Evolutionary conservation across 2,113 vertebrate species (phyloP).

Genomic region (Marmota monax): DNA sequence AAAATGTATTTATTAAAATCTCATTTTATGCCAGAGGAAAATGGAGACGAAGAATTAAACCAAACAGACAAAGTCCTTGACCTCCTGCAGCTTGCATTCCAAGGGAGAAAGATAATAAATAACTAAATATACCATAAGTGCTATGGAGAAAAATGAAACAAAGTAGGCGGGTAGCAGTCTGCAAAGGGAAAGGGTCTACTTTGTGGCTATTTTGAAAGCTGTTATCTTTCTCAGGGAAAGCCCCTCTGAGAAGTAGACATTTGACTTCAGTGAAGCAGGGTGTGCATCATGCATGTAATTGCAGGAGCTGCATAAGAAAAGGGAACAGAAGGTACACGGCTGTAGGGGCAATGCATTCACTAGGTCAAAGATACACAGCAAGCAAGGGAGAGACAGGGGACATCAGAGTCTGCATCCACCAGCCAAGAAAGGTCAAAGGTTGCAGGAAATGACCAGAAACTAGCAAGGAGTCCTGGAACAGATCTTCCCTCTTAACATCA

Average conservation of each 20-base stretch:
- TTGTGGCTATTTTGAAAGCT: not conserved
- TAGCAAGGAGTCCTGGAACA: not conserved
- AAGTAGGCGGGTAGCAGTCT: not conserved
- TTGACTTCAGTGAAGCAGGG: not conserved
- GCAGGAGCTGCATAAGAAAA: not conserved
- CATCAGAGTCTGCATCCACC: not conserved
- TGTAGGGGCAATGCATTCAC: not conserved
- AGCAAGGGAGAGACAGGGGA: not conserved
- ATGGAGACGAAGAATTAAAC: not conserved
- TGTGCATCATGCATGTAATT: not conserved
- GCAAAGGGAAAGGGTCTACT: not conserved
- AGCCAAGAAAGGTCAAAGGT: not conserved
- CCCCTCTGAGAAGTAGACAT: not conserved
- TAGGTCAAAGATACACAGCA: not conserved
- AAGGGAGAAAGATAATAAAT: not conserved
- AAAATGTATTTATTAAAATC: not conserved
- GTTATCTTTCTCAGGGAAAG: not conserved
- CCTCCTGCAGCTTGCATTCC: not conserved
- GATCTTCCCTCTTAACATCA: not conserved
- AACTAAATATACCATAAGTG: not conserved
- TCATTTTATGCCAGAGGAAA: not conserved
- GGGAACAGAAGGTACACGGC: not conserved
- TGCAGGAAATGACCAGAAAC: not conserved
- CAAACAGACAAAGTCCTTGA: not conserved
- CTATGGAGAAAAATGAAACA: not conserved